Percentiles rank a stretch among this genome's conserved stretches.
Evolutionary conservation across 2,888 invertebrate genomes (phyloP).

Genomic region (Fragum fragum): DNA sequence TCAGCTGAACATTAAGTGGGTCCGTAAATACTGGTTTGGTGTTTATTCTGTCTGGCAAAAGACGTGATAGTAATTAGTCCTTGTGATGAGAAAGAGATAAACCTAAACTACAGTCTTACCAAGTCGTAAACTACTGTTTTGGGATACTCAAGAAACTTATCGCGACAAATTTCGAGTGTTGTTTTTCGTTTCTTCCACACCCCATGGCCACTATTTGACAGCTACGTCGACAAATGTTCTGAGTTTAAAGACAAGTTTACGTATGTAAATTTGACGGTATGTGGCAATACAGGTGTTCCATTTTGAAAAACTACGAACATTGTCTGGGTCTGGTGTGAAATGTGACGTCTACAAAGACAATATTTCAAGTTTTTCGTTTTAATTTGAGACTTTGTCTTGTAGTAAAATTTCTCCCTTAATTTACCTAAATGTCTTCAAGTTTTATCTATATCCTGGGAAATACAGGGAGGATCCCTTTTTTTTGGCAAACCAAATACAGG

Average conservation of each 20-base stretch:
- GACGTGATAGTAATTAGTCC: conserved; percentile 14
- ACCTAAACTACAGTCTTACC: conserved; percentile 18
- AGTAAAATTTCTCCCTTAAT: conserved; percentile 7
- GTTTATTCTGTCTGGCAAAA: conserved; percentile 15
- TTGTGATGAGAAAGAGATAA: conserved; percentile 10
- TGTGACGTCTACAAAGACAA: conserved; percentile 13
- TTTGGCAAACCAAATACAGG: too few species aligned
- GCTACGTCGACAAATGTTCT: conserved; percentile 17
- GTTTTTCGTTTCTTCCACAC: conserved; percentile 25
- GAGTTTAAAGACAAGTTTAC: conserved; percentile 23
- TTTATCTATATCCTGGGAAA: too few species aligned
- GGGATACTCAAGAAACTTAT: conserved; percentile 25
- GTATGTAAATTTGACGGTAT: conserved; percentile 23
- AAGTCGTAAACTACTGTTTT: conserved; percentile 21
- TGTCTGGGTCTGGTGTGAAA: conserved; percentile 19
- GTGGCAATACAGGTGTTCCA: conserved; percentile 29
- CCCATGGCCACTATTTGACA: conserved; percentile 9
- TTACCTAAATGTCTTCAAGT: not conserved
- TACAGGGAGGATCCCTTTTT: too few species aligned
- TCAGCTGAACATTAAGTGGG: not conserved
- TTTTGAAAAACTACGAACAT: conserved; percentile 30
- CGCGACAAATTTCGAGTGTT: conserved; percentile 26
- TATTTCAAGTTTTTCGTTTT: conserved; percentile 32
- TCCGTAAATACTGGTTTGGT: conserved; percentile 14
- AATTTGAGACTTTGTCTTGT: conserved; percentile 30